phyloP scores from a whole-genome alignment of 2,888 invertebrate species.

The Thumatha senex region DNA sequence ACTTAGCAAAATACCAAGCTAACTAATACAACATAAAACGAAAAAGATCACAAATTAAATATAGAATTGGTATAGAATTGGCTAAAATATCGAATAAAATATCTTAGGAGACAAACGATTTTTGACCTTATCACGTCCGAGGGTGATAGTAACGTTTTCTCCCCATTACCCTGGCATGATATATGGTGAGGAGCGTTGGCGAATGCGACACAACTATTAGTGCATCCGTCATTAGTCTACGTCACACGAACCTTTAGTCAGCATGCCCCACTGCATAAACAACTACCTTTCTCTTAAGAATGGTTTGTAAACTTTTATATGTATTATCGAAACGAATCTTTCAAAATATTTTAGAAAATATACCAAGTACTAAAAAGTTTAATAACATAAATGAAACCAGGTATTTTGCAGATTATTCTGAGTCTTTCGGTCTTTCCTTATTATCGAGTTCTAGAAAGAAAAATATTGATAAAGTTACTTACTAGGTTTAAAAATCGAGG shows the following conservation, averaged over 20 bases:
- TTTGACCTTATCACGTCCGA: constrained; percentile 73
- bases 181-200: constrained; percentile 61
- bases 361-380: no score
- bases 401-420: no score
- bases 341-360: no score
- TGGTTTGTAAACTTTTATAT: constrained; percentile 8
- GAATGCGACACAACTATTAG: constrained; percentile 81
- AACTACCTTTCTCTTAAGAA: constrained; percentile 50
- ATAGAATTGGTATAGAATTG: constrained; percentile 1
- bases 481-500: no score
- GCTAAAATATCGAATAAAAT: constrained; percentile 44
- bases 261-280: constrained; percentile 58
- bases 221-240: constrained; percentile 83
- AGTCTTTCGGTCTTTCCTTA: no score
- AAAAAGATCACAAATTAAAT: neutral
- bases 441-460: no score
- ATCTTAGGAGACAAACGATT: constrained; percentile 64
- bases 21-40: no score
- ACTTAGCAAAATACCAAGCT: neutral
- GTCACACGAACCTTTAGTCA: constrained; percentile 71
- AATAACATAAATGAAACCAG: no score
- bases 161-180: constrained; percentile 78
- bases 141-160: constrained; percentile 72
- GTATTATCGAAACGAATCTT: no score
- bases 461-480: no score